phyloP scores from a whole-genome alignment of 2,113 vertebrate genomes.

The Dromaius novaehollandiae region DNA sequence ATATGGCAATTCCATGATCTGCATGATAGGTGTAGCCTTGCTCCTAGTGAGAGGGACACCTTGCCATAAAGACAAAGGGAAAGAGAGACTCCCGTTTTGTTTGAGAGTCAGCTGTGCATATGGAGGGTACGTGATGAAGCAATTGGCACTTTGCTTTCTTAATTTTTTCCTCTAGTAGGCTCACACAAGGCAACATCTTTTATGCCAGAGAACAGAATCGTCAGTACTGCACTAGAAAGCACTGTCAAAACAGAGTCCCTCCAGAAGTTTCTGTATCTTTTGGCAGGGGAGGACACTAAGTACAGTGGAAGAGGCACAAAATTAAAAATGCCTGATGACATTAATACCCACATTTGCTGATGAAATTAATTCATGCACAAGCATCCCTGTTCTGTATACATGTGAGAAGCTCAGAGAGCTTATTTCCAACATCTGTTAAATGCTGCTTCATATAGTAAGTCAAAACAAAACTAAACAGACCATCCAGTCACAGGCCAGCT shows the following conservation, averaged over 20 bases:
- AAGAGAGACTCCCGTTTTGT: fast-evolving
- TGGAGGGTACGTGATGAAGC: background rate
- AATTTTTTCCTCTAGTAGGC: background rate
- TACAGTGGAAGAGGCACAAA: background rate
- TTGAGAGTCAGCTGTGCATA: background rate
- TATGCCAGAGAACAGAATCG: background rate
- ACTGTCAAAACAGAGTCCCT: background rate
- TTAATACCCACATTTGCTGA: background rate
- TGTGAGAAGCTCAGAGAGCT: background rate
- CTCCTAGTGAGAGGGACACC: background rate
- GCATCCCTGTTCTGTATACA: constrained; percentile 27
- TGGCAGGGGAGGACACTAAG: background rate
- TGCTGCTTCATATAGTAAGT: background rate
- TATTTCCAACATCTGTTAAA: constrained; percentile 55
- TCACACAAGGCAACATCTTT: background rate
- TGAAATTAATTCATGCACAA: constrained; percentile 2
- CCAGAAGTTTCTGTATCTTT: background rate
- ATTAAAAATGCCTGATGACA: background rate
- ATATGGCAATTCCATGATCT: background rate
- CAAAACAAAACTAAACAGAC: constrained; percentile 64
- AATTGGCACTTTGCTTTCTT: background rate
- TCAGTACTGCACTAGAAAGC: background rate
- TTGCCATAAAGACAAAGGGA: background rate
- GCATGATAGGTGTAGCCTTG: background rate
- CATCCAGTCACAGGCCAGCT: constrained; percentile 15